Percentiles rank a stretch among this genome's conserved stretches.
These are phyloP conservation scores for Picus viridis DNA, from an alignment of 2,797 vertebrate species.

Conservation along the genomic window DNA sequence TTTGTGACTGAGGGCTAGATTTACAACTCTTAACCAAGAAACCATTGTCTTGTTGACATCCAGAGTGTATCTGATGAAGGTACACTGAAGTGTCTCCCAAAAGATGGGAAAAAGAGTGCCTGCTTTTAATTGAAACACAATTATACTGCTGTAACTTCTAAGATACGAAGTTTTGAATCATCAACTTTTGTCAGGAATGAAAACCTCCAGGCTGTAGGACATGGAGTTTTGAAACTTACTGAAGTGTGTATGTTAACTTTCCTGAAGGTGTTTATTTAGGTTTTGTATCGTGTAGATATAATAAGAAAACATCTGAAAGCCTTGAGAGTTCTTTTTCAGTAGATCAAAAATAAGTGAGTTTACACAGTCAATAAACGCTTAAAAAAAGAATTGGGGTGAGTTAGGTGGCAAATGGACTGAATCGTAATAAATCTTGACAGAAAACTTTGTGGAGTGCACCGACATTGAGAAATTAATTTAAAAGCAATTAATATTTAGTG, in stretches of 20 bases:
- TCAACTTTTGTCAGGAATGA: not conserved
- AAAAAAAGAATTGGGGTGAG: not conserved
- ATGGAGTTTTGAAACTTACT: not conserved
- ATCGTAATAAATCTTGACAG: too few species aligned
- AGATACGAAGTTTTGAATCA: fast-evolving
- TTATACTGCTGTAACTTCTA: not conserved
- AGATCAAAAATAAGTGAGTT: not conserved
- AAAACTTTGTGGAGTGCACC: not conserved
- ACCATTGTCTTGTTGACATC: not conserved
- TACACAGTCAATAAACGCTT: not conserved
- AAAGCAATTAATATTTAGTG: not conserved
- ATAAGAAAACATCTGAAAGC: not conserved
- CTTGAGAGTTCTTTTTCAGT: not conserved
- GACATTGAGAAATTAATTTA: not conserved
- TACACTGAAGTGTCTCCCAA: not conserved
- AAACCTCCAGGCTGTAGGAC: not conserved
- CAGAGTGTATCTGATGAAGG: not conserved
- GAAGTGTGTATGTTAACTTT: not conserved
- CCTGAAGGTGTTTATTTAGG: not conserved
- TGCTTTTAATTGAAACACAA: not conserved
- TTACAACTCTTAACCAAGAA: not conserved
- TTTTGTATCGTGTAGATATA: not conserved
- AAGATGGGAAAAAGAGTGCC: not conserved
- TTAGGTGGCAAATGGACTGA: not conserved
- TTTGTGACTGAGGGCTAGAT: not conserved